Evolutionary conservation across 2,888 invertebrate genomes (phyloP), one percentile per base, ranked within the genome.

Genomic region (Argyresthia goedartella): DNA sequence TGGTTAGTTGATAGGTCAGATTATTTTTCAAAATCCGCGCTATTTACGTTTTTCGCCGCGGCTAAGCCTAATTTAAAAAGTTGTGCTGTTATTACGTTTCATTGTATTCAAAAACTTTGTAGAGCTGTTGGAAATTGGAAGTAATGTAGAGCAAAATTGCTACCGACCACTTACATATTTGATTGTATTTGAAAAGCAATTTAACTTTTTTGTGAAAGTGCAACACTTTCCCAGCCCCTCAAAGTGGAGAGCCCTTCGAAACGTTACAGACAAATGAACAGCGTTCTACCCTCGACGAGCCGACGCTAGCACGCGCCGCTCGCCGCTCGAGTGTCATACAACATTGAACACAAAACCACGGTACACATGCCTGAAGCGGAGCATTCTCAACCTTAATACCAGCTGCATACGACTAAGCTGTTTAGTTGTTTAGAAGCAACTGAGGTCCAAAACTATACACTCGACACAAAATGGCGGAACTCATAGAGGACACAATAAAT

Each of bases 221-320:
- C 81, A 84, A 85, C 82, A 82, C 80, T 84, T 84, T 85, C 82
- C 82, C 85, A 81, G 79, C 76, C 74, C 73, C 64, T 60, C 25
- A 35, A 57, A 61, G 54, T 54, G 58, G 60, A 78, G 75, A 66
- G 76, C 71, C 74, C 81, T 80, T 70, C 73, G 71, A 67, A 78
- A 64, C 62, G 76, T 75, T 15, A 71, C 82, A 84, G 77, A 84
- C 82, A 85, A 85, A 85, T 85, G 85, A 82, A 81, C 81, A 80
- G 65, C 76, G 78, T 65, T 73, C 75, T 78, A 73, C 84, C 84
- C 82, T 76, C 63, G 34, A 13, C 48, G 35, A 25, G 25, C 6
- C 25, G 25, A 25, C 25, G 25, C 25, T 25, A 25, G 25, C 25
- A 25, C 25, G 25, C 57, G 60, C 50, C 60, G 62, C 81, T 74